Percentiles rank a stretch among this genome's conserved stretches.
phyloP scores from a whole-genome alignment of 2,888 invertebrate species.

The Candidula unifasciata region DNA sequence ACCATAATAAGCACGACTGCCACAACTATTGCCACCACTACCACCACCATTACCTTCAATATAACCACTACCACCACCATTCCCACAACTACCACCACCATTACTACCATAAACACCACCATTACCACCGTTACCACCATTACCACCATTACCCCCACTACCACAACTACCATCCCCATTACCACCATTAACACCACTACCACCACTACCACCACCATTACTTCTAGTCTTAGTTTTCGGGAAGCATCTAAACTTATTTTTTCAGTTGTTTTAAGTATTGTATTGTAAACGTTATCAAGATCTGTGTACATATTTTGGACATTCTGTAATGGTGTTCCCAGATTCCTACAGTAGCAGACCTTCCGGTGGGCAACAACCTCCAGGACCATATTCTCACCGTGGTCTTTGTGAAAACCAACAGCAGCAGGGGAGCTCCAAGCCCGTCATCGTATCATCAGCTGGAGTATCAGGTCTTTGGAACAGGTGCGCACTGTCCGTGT shows the following conservation, averaged over 20 bases:
- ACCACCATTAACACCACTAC: background rate
- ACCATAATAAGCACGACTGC: background rate
- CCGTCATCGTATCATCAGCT: conserved; percentile 22
- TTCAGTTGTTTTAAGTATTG: no score
- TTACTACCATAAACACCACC: background rate
- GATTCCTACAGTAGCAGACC: conserved; percentile 71
- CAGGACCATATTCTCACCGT: conserved; percentile 67
- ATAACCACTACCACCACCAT: background rate
- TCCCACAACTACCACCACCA: background rate
- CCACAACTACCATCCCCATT: background rate
- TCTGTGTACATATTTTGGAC: no score
- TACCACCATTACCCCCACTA: background rate
- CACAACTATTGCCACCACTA: background rate
- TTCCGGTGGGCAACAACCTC: conserved; percentile 75
- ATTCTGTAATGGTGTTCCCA: conserved; percentile 50
- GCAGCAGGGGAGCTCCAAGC: background rate
- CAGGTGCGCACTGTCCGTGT: conserved; percentile 18
- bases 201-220: background rate
- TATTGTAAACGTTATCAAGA: no score
- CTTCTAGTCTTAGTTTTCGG: no score
- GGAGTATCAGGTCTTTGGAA: conserved; percentile 42
- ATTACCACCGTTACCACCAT: background rate
- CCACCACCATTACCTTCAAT: background rate
- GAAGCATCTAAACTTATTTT: no score
- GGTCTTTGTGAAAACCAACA: conserved; percentile 37